phyloP scores from a whole-genome alignment of 2,113 vertebrate genomes.

The Castor canadensis region DNA sequence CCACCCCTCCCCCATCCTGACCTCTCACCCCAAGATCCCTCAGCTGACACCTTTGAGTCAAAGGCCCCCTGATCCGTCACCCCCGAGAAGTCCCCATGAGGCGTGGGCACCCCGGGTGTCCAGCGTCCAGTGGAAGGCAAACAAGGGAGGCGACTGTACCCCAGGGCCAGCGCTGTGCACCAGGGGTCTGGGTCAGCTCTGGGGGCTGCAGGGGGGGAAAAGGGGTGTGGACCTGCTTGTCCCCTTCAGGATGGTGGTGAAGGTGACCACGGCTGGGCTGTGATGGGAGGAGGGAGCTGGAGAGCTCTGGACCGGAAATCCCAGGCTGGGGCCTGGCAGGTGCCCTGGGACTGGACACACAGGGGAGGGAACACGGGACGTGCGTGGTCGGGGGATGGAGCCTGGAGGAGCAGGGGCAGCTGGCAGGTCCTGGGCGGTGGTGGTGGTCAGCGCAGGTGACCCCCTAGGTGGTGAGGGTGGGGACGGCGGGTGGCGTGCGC shows the following conservation, averaged over 20 bases:
- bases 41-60: too few species aligned
- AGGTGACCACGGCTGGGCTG: not conserved
- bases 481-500: not conserved
- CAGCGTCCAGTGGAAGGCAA: accelerated
- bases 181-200: not conserved
- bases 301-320: not conserved
- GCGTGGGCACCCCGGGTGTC: too few species aligned
- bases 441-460: not conserved
- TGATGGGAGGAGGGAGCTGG: not conserved
- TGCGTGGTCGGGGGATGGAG: too few species aligned
- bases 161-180: too few species aligned
- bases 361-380: too few species aligned
- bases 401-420: not conserved
- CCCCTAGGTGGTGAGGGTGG: not conserved
- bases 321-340: not conserved
- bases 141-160: too few species aligned
- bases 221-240: not conserved
- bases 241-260: not conserved
- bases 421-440: accelerated
- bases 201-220: not conserved
- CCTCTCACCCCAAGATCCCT: too few species aligned
- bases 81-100: not conserved
- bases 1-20: too few species aligned
- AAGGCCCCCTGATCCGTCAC: accelerated
- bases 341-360: too few species aligned